Evolutionary conservation across 2,113 vertebrate species (phyloP).

Genomic region (Perca schrenkii): DNA sequence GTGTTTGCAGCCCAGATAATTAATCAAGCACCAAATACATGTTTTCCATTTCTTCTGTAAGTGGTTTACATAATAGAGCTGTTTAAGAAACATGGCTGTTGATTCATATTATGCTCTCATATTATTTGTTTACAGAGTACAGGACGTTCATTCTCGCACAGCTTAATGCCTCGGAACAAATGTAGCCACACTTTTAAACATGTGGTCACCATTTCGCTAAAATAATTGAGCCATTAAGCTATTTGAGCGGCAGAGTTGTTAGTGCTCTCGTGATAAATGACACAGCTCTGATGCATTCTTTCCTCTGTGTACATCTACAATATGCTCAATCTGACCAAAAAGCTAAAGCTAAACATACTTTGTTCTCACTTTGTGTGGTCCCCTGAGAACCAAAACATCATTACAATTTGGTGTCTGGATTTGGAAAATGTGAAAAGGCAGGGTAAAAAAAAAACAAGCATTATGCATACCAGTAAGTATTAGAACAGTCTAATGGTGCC

Average conservation of each 20-base stretch:
- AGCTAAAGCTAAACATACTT: conserved; percentile 65
- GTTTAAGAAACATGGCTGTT: conserved; percentile 19
- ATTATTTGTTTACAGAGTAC: conserved; percentile 47
- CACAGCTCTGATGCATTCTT: conserved; percentile 59
- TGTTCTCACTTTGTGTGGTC: conserved; percentile 62
- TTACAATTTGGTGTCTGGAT: conserved; percentile 38
- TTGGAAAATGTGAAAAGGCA: conserved; percentile 39
- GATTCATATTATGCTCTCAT: not conserved
- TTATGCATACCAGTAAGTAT: conserved; percentile 37
- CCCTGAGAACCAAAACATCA: conserved; percentile 59
- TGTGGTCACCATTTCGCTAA: conserved; percentile 53
- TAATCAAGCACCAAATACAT: conserved; percentile 5
- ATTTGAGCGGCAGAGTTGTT: conserved; percentile 50
- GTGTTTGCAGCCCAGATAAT: conserved; percentile 28
- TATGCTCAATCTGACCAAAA: conserved; percentile 34
- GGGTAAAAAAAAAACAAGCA: conserved; percentile 40
- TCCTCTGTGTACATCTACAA: conserved; percentile 35
- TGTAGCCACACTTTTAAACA: conserved; percentile 51
- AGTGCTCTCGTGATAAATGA: conserved; percentile 64
- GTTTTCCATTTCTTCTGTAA: conserved; percentile 35
- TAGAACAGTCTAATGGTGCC: conserved; percentile 7
- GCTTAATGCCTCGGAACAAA: conserved; percentile 47
- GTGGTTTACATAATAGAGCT: conserved; percentile 37
- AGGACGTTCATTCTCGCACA: conserved; percentile 41
- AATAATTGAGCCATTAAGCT: conserved; percentile 70